A percentile compares a stretch with the other conserved stretches of the same genome.
These are phyloP conservation scores for Ceyx cyanopectus DNA, from an alignment of 2,113 vertebrate genomes.

Conservation along the genomic window DNA sequence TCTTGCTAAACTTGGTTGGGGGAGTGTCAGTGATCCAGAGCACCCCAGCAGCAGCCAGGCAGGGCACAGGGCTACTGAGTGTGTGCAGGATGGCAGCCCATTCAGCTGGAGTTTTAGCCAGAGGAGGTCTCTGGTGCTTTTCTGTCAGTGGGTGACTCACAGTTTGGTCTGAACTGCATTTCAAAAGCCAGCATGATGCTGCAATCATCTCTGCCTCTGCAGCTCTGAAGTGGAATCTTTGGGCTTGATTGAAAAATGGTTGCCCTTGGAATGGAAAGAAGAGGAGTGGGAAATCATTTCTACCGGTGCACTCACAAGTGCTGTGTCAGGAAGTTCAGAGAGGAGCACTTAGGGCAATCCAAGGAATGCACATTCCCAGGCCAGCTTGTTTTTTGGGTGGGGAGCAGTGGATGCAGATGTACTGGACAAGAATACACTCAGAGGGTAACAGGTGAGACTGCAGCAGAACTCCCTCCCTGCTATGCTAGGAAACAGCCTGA, in stretches of 20 bases:
- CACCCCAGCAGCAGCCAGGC: not conserved
- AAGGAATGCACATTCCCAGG: not conserved
- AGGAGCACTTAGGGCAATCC: not conserved
- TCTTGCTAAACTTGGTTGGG: not conserved
- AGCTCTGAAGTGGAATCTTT: not conserved
- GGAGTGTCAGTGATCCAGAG: not conserved
- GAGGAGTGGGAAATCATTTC: constrained; percentile 39
- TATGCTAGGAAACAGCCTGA: not conserved
- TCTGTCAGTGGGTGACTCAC: constrained; percentile 21
- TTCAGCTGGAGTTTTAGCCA: not conserved
- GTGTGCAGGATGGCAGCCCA: rapidly evolving
- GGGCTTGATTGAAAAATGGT: constrained; percentile 19
- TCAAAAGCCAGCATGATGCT: not conserved
- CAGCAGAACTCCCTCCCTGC: not conserved
- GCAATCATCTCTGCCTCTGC: constrained; percentile 13
- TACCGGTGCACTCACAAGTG: not conserved
- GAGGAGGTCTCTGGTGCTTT: not conserved
- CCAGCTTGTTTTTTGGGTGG: not conserved
- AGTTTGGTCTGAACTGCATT: constrained; percentile 27
- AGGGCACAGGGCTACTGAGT: not conserved
- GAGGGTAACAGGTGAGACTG: constrained; percentile 38
- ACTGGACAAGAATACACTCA: not conserved
- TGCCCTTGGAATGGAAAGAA: constrained; percentile 48
- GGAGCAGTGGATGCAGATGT: not conserved
- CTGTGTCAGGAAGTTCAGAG: constrained; percentile 43